A percentile compares a stretch with the other conserved stretches of the same genome.
Evolutionary conservation across 2,797 vertebrate genomes (phyloP).

Genomic region (Danio kyathit): DNA sequence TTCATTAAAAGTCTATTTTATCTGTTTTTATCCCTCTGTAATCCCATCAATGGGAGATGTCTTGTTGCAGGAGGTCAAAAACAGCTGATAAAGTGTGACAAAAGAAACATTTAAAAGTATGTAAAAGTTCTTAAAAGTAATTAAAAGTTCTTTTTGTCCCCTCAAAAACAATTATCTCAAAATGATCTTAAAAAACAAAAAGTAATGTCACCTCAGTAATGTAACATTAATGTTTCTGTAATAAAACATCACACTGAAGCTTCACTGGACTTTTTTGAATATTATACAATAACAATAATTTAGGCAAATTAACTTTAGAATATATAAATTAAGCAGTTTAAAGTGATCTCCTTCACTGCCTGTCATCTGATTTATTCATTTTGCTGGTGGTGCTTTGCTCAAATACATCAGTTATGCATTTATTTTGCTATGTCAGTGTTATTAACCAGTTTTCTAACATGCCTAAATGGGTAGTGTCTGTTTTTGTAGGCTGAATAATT

Average conservation of each 20-base stretch:
- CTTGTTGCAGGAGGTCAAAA: too few relatives aligned
- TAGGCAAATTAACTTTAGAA: neutral
- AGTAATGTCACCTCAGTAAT: too few relatives aligned
- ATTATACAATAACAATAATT: neutral
- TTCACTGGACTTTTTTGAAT: neutral
- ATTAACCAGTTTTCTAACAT: slow-evolving; percentile 6
- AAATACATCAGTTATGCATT: neutral
- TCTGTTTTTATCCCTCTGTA: too few relatives aligned
- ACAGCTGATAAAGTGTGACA: too few relatives aligned
- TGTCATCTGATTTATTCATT: neutral
- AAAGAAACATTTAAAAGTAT: too few relatives aligned
- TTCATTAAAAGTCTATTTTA: too few relatives aligned
- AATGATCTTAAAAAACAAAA: too few relatives aligned
- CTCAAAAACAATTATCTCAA: too few relatives aligned
- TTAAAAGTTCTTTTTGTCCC: too few relatives aligned
- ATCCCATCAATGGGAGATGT: too few relatives aligned
- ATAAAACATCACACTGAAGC: neutral
- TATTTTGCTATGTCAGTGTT: neutral
- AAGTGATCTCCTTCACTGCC: neutral
- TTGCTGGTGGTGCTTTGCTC: neutral
- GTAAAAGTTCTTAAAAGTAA: too few relatives aligned
- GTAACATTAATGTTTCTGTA: neutral
- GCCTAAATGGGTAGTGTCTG: slow-evolving; percentile 34
- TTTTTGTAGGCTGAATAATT: slow-evolving; percentile 42
- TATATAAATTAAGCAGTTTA: neutral